Evolutionary conservation across 2,888 invertebrate genomes (phyloP), one percentile per base, ranked within the genome.

Genomic region (Tiliacea aurago): DNA sequence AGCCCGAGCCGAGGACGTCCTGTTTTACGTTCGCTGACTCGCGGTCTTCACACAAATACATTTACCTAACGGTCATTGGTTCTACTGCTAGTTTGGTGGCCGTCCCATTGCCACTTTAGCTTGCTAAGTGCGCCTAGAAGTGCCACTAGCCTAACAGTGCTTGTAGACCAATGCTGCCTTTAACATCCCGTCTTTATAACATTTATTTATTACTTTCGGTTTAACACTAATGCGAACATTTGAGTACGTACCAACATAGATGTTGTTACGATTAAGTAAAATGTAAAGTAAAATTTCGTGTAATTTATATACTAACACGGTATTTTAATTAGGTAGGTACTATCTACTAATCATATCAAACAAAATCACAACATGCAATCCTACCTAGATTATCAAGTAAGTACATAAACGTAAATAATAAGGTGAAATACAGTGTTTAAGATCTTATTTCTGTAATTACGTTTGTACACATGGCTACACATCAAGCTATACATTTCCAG

Each of bases 351-450:
- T 51, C 41, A 10, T 67, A 43, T 43, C 69, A n/a, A 28, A 68
- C 41, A 43, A 43, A 28, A 67, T 68, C 69, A 28, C 18, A 33
- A 69, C 43, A 68, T 69, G 13, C 13, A 68, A 68, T 68, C 18
- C 1, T 13, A 33, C n/a, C 1, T 47, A 33, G 2, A 68, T 45
- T 28, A 65, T 43, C 20, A 15, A 20, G 63, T 10, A 41, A 41
- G 41, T 41, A 41, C 28, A 28, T 28, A 3, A 28, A n/a, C n/a
- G n/a, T 28, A 28, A 28, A 28, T 28, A n/a, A 3, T 28, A 28
- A 28, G 1, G 28, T 28, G 28, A 28, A 28, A 28, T 28, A 28
- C 28, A 28, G 3, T 28, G 28, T 2, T 28, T 2, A 28, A 28
- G 1, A 28, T 28, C 3, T 28, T 28, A 28, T 28, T 28, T 28